Conservation (phyloP, 2,797 vertebrate genomes). For the Siniperca scherzeri region DNA sequence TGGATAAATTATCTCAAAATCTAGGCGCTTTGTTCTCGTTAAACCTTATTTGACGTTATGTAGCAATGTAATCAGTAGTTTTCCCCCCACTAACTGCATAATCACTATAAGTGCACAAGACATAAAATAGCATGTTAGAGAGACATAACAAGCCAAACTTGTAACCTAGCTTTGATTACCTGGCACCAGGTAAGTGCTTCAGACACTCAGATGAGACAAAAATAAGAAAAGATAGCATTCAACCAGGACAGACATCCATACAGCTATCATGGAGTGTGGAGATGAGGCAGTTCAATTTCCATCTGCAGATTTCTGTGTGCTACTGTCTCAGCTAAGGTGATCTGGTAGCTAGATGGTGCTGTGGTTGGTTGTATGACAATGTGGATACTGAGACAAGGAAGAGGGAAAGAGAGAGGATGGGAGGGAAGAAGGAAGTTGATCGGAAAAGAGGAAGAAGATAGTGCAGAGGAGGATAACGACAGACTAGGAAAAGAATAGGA, state of each 20-base stretch:
- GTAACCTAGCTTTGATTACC: background rate
- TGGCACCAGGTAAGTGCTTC: background rate
- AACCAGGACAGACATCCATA: background rate
- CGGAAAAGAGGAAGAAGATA: constrained; percentile 2
- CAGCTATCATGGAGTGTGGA: background rate
- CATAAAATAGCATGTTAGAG: background rate
- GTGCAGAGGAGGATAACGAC: background rate
- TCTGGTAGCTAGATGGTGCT: constrained; percentile 17
- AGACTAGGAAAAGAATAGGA: constrained; percentile 1
- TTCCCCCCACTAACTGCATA: background rate
- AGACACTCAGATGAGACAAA: background rate
- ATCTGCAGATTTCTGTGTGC: constrained; percentile 3
- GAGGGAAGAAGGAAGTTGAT: constrained; percentile 3
- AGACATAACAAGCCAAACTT: background rate
- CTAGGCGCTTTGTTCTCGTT: background rate
- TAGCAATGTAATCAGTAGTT: background rate
- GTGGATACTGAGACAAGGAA: background rate
- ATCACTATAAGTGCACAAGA: background rate
- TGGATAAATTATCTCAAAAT: background rate
- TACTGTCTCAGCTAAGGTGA: background rate
- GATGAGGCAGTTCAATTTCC: background rate
- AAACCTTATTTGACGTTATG: background rate
- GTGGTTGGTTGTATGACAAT: constrained; percentile 1
- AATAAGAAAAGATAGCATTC: background rate
- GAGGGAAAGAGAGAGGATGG: background rate